Evolutionary conservation across 2,888 invertebrate genomes (phyloP).

Genomic region (Tipula unca): DNA sequence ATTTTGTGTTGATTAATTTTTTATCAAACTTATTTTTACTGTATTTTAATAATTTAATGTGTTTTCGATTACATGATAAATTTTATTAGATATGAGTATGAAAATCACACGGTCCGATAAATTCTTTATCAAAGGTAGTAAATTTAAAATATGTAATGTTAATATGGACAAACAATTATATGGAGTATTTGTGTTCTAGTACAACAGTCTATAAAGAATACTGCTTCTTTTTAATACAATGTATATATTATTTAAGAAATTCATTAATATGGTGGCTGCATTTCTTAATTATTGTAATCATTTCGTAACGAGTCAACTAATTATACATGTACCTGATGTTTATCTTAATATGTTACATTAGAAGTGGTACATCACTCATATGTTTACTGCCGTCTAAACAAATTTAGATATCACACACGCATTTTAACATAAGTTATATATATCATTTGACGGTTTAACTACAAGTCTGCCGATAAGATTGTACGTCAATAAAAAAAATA

Average conservation of each 20-base stretch:
- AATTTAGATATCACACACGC: neutral
- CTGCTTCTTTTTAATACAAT: no score
- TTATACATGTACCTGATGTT: neutral
- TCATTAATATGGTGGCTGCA: no score
- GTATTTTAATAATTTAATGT: neutral
- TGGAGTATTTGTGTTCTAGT: neutral
- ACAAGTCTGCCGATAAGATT: constrained; percentile 2
- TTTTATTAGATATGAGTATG: neutral
- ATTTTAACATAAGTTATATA: neutral
- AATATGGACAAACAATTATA: neutral
- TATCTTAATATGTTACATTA: neutral
- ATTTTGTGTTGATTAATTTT: neutral
- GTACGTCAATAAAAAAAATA: neutral
- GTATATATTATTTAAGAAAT: no score
- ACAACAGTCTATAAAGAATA: neutral
- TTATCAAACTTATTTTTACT: neutral
- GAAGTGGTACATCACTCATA: neutral
- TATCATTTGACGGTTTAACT: neutral
- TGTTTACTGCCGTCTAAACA: neutral
- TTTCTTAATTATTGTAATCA: no score
- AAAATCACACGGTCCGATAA: neutral
- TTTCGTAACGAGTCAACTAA: no score
- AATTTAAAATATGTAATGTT: neutral
- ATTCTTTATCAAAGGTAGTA: neutral
- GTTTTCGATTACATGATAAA: neutral